These are phyloP conservation scores for Troides oblongomaculatus DNA, from an alignment of 2,888 invertebrate species.

Conservation along the genomic window DNA sequence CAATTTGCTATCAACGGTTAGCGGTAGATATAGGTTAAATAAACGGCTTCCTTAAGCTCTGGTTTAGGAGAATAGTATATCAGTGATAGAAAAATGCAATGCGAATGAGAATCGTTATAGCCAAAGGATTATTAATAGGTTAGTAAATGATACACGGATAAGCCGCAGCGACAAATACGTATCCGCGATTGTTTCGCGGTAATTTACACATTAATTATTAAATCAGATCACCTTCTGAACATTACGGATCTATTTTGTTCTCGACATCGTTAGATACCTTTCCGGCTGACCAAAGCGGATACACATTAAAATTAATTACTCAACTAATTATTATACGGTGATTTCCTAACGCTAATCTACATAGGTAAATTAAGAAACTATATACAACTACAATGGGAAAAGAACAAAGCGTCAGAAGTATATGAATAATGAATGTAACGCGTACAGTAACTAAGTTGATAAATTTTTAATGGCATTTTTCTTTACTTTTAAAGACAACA, in stretches of 20 bases:
- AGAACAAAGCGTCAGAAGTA: not conserved
- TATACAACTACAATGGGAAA: not conserved
- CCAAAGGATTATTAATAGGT: conserved; percentile 15
- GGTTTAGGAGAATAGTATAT: too few species aligned
- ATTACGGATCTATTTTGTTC: conserved; percentile 60
- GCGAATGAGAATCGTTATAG: not conserved
- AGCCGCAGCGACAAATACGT: conserved; percentile 42
- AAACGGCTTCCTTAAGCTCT: too few species aligned
- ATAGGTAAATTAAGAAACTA: conserved; percentile 33
- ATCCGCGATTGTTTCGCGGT: conserved; percentile 69
- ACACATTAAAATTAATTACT: conserved; percentile 41
- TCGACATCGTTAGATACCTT: conserved; percentile 37
- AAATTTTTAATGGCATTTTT: conserved; percentile 40
- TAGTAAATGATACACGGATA: conserved; percentile 11
- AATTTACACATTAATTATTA: conserved; percentile 69
- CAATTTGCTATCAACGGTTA: too few species aligned
- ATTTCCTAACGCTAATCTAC: conserved; percentile 32
- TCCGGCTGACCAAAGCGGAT: conserved; percentile 49
- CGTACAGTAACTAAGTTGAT: conserved; percentile 38
- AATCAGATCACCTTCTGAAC: conserved; percentile 62
- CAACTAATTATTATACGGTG: conserved; percentile 36
- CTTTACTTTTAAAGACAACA: conserved; percentile 43
- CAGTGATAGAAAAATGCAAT: not conserved
- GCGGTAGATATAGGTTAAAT: too few species aligned
- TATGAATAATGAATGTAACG: conserved; percentile 35